A percentile compares a stretch with the other conserved stretches of the same genome.
Evolutionary conservation across 2,797 vertebrate species (phyloP).

Genomic region (Moxostoma hubbsi): DNA sequence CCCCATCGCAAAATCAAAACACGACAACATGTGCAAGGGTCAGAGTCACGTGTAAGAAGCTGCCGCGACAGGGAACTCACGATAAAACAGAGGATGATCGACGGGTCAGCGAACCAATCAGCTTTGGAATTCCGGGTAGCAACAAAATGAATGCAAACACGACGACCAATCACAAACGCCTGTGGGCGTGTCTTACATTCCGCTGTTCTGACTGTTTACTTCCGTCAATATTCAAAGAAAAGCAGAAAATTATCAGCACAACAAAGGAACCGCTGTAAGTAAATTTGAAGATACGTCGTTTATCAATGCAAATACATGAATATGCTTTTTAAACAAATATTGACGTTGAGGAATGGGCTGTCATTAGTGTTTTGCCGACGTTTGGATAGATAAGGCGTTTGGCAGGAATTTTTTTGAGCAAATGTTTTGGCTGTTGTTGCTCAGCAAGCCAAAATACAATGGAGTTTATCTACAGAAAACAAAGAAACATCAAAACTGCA

Average conservation of each 20-base stretch:
- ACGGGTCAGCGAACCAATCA: conserved; percentile 57
- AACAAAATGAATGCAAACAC: conserved; percentile 61
- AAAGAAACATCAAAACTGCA: neutral
- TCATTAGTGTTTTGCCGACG: conserved; percentile 20
- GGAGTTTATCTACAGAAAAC: no score
- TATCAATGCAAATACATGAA: neutral
- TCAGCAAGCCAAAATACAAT: neutral
- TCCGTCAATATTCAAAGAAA: conserved; percentile 66
- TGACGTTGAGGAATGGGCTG: neutral
- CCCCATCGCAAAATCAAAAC: conserved; percentile 59
- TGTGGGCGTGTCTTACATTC: conserved; percentile 41
- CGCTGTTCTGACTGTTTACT: conserved; percentile 63
- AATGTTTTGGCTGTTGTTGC: neutral
- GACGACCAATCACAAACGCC: conserved; percentile 55
- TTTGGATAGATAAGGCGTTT: neutral
- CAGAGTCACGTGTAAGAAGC: conserved; percentile 61
- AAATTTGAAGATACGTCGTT: conserved; percentile 23
- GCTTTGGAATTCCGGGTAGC: conserved; percentile 58
- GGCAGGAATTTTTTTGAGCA: neutral
- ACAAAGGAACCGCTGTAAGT: conserved; percentile 55
- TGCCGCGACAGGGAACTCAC: conserved; percentile 50
- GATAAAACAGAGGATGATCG: conserved; percentile 40
- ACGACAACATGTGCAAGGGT: conserved; percentile 60
- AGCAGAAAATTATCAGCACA: conserved; percentile 46
- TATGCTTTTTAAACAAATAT: neutral